Evolutionary conservation across 1,140 invertebrate species (phyloP), one percentile per base, ranked within the genome.

Genomic region (Kradibia gibbosae): DNA sequence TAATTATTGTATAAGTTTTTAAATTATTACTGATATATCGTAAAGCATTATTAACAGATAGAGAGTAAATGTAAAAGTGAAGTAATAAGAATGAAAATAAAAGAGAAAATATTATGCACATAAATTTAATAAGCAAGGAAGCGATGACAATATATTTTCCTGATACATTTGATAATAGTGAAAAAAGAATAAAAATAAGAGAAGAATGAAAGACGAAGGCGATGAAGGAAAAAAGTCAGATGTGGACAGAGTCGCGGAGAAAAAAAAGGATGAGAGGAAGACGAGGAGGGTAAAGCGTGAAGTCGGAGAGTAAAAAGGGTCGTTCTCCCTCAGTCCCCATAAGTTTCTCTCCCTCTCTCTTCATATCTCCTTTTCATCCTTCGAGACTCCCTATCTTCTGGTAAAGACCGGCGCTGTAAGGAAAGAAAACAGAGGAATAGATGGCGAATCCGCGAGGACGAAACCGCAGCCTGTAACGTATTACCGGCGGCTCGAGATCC

Each of bases 101-200:
- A 62, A 45, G 13, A 42, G 11, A 39, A 62, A 62, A 28, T 62
- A 67, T 79, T 60, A 34, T 45, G 20, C 15, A 13, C 48, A 48
- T 81, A 81, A 81, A 70, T 81, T 70, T 76, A 76, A 81, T 81
- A 81, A 74, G 62, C 73, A 73, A 65, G 42, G 50, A 81, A 76
- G 73, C 65, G 80, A 77, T 81, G 80, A 76, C 80, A 75, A 81
- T 76, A 76, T 76, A 76, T 81, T 71, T 39, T 48, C 28, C 11
- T 34, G 60, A 75, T 81, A 76, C 42, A 70, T 53, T 81, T 50
- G 73, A 81, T 81, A 71, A 81, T 81, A 76, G 50, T 25, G 39
- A 39, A n/a, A n/a, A n/a, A 36, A 65, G 22, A 70, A 28, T 78
- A 36, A 65, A 17, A 70, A 28, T 78, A 76, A 79, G 72, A 74